A percentile compares a stretch with the other conserved stretches of the same genome.
Conservation (phyloP, 2,888 invertebrate genomes). For the Electrophaes corylata region DNA sequence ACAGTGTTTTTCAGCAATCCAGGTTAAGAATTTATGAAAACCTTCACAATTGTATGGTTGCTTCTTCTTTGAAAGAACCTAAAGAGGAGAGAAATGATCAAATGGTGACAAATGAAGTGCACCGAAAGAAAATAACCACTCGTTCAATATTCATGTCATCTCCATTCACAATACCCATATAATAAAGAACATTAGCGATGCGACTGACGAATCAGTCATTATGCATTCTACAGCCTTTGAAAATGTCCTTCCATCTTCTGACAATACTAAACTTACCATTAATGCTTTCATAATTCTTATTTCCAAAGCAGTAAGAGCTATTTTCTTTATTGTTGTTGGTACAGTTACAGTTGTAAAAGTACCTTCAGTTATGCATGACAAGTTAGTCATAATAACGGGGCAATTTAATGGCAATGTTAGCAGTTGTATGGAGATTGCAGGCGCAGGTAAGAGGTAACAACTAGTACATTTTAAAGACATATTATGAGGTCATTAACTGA, state of each 20-base stretch:
- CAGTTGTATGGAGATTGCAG: conserved; percentile 23
- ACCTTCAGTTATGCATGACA: conserved; percentile 45
- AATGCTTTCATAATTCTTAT: conserved; percentile 27
- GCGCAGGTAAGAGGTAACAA: conserved; percentile 13
- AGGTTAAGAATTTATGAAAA: too few relatives aligned
- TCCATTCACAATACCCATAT: conserved; percentile 53
- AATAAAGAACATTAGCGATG: conserved; percentile 64
- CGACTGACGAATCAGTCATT: conserved; percentile 63
- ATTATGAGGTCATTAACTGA: not conserved
- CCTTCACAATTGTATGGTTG: too few relatives aligned
- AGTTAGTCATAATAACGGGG: conserved; percentile 49
- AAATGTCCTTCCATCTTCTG: conserved; percentile 57
- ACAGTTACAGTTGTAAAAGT: conserved; percentile 18
- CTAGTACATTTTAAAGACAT: conserved; percentile 5
- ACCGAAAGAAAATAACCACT: conserved; percentile 25
- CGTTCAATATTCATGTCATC: conserved; percentile 57
- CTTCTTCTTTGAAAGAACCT: not conserved
- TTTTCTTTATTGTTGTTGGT: conserved; percentile 4
- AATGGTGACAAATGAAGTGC: conserved; percentile 22
- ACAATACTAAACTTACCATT: conserved; percentile 28
- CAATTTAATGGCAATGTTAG: conserved; percentile 38
- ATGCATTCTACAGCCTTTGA: conserved; percentile 61
- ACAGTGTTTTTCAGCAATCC: not conserved
- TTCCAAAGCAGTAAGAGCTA: conserved; percentile 13
- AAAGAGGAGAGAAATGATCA: not conserved